Percentiles rank a stretch among this genome's conserved stretches.
Evolutionary conservation across 2,113 vertebrate genomes (phyloP).

Genomic region (Colistium nudipinnis): DNA sequence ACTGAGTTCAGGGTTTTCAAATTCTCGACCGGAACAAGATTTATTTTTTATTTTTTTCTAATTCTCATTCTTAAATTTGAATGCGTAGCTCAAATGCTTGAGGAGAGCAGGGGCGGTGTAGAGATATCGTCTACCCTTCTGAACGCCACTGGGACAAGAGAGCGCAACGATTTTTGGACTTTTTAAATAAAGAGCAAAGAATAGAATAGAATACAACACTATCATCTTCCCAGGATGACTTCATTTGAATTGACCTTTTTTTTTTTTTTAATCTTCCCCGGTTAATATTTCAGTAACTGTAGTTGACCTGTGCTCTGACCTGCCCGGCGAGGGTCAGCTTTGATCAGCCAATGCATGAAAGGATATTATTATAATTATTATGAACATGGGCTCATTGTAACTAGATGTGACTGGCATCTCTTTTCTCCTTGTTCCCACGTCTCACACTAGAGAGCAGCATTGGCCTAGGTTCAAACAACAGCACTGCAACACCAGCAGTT

Average conservation of each 20-base stretch:
- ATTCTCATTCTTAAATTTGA: neutral
- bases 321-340: slow-evolving; percentile 4
- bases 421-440: slow-evolving; percentile 10
- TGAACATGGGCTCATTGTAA: neutral
- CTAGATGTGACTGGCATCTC: neutral
- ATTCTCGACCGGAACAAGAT: too few species aligned
- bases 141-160: slow-evolving; percentile 3
- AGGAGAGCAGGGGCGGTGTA: neutral
- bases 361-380: slow-evolving; percentile 9
- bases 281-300: slow-evolving; percentile 28
- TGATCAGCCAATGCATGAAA: slow-evolving; percentile 15
- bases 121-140: neutral
- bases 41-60: neutral
- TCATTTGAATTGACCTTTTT: slow-evolving; percentile 32
- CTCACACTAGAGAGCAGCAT: slow-evolving; percentile 63
- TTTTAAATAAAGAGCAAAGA: neutral
- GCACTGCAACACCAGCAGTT: neutral
- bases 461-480: slow-evolving; percentile 9
- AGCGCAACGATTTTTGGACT: neutral
- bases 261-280: neutral
- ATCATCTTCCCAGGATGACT: neutral
- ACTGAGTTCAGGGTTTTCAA: neutral
- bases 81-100: too few species aligned
- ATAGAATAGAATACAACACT: neutral
- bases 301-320: slow-evolving; percentile 16